Base-by-base conservation (phyloP, 2,888 invertebrate species). In the Uropetala carovei region DNA sequence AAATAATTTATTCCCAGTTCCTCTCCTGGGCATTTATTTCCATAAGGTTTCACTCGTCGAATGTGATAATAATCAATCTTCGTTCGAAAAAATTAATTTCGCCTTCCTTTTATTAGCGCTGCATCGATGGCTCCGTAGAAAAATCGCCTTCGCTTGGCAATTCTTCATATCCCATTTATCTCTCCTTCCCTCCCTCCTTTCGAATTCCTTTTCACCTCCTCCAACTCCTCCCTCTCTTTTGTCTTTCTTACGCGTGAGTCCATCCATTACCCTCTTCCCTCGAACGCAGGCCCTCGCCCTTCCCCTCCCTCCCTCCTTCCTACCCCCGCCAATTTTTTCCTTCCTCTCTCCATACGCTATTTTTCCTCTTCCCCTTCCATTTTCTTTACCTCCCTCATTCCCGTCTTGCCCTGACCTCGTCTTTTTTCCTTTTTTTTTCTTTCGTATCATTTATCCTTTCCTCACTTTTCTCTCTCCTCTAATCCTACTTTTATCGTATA, bases 101-200 rank as follows among this genome's bases (percentile, higher is more conserved):
- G 13, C 27, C 43, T 16, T 83, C 13, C 83, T 83, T 83, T 83
- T 83, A 18, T 56, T 83, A 43, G 18, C 4, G 18, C 43, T 83
- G 18, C 57, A 43, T 83, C 56, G 83, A 43, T 56, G n/a, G 43
- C 56, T n/a, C n/a, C n/a, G 57, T 56, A 75, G 75, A 75, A 75
- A 75, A 75, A 83, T 83, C 56, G 43, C 56, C 83, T 43, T 83
- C 83, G 56, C 83, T 83, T 56, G 56, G 83, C 83, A 83, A 56
- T 43, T 83, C 56, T 56, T 83, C 43, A 83, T 83, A 43, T 83
- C 83, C 83, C 83, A 83, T 83, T 18, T 56, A 43, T 56, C 83
- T 56, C 64, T 18, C 64, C 11, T 11, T 64, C n/a, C 64, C 11
- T 11, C 43, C 83, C 83, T 30, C 83, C 83, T n/a, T 83, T 56